These are phyloP conservation scores for Nomada flava DNA, from an alignment of 2,888 invertebrate genomes.

Conservation along the genomic window DNA sequence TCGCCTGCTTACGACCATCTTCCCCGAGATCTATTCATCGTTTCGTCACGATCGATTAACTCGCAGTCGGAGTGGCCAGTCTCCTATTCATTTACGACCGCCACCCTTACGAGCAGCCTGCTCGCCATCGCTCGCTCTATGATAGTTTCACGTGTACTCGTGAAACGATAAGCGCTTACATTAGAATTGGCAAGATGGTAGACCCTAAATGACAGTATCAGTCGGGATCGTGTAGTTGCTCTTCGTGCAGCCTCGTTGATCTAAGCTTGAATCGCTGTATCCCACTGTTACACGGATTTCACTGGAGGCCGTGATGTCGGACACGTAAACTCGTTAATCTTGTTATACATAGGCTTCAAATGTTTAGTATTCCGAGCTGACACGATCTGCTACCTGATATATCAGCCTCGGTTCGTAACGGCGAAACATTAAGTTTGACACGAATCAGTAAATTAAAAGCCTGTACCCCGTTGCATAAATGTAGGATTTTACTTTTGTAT, in stretches of 20 bases:
- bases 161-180: constrained; percentile 7
- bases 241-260: constrained; percentile 5
- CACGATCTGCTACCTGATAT: neutral
- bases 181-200: constrained; percentile 11
- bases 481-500: too few relatives aligned
- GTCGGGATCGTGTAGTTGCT: neutral
- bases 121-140: neutral
- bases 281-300: constrained; percentile 5
- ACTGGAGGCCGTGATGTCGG: neutral
- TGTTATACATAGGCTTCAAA: neutral
- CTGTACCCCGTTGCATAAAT: too few relatives aligned
- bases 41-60: neutral
- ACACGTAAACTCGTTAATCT: constrained; percentile 3
- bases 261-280: constrained; percentile 4
- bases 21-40: neutral
- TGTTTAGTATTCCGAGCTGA: neutral
- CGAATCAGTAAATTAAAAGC: too few relatives aligned
- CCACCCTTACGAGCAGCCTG: neutral
- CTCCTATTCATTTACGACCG: constrained; percentile 8
- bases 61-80: neutral
- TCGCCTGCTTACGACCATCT: neutral
- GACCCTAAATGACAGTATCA: constrained; percentile 12
- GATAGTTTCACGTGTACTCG: neutral
- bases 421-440: neutral
- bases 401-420: neutral